Base-by-base conservation (phyloP, 1,140 invertebrate genomes). In the Akabosia matsudoensis region DNA sequence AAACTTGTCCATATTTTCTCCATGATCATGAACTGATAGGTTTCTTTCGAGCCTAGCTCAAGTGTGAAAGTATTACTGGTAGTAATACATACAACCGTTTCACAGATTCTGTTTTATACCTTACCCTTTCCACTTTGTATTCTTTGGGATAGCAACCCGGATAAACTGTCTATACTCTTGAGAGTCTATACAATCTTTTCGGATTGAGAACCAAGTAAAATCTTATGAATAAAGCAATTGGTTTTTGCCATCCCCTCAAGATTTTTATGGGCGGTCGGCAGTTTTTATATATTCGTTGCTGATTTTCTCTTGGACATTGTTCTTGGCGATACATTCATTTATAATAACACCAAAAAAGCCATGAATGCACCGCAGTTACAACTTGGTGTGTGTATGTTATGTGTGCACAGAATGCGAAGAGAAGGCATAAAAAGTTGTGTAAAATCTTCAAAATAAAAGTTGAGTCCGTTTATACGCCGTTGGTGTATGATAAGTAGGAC, bases 221-320 rank as follows among this genome's bases (percentile, higher is more conserved):
- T 72, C 70, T 72, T 72, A 72, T 72, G 70, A 72, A 72, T 72
- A 72, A 72, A 72, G 70, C 70, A 51, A 72, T 72, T 72, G 70
- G 10, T 72, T 72, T 72, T 31, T n/a, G n/a, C 61, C 61, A 24
- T 16, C 31, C 61, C 61, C 61, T 30, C 31, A 10, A 67, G 31
- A 30, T 30, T 67, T 67, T 67, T 67, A 67, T 67, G 61, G 61
- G 61, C 28, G 61, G 61, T 67, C 61, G 61, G 61, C 28, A 30
- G 61, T 30, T 67, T 67, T 67, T 67, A 67, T 67, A 67, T 67
- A 67, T 30, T 30, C 61, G 28, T 67, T 67, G 31, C 31, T 67
- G 61, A 67, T 67, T 67, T 67, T 67, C 31, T 28, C 4, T 67
- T 67, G 61, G 61, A 67, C 61, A 67, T 67, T 67, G 61, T 67